Conservation (phyloP, 2,113 vertebrate genomes). For the Gorsachius goisagi region DNA sequence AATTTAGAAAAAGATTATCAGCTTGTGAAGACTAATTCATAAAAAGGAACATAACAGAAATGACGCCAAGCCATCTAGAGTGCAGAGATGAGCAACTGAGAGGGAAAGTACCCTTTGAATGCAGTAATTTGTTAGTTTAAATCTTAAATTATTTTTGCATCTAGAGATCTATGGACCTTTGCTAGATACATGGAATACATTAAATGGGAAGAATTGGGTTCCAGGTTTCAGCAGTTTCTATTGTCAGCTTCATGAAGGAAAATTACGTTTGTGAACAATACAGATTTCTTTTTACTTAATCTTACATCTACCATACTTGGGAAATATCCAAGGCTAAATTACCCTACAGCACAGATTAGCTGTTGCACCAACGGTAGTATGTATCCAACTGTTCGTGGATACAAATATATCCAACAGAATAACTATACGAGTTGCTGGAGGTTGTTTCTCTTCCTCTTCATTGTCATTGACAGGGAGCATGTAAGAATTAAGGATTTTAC, state of each 20-base stretch:
- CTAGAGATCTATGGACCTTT: neutral
- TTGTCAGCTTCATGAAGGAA: neutral
- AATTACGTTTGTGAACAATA: neutral
- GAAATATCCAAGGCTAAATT: neutral
- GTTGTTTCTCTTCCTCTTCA: neutral
- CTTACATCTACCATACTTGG: neutral
- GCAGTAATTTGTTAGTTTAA: neutral
- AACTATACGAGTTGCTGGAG: rapidly evolving
- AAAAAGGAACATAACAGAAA: neutral
- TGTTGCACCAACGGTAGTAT: neutral
- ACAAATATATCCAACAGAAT: neutral
- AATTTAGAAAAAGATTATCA: neutral
- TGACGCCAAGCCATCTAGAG: rapidly evolving
- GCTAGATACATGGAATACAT: neutral
- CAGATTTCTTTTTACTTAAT: neutral
- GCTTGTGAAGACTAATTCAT: neutral
- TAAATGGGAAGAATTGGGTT: neutral
- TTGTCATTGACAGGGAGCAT: neutral
- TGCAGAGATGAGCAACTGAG: neutral
- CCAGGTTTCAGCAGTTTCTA: neutral
- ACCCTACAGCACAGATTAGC: neutral
- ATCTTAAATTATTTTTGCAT: neutral
- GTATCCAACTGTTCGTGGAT: neutral
- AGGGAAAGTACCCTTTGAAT: neutral
- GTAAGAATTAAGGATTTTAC: neutral